A percentile compares a stretch with the other conserved stretches of the same genome.
phyloP scores from a whole-genome alignment of 1,140 invertebrate species.

The Akabosia matsudoensis region DNA sequence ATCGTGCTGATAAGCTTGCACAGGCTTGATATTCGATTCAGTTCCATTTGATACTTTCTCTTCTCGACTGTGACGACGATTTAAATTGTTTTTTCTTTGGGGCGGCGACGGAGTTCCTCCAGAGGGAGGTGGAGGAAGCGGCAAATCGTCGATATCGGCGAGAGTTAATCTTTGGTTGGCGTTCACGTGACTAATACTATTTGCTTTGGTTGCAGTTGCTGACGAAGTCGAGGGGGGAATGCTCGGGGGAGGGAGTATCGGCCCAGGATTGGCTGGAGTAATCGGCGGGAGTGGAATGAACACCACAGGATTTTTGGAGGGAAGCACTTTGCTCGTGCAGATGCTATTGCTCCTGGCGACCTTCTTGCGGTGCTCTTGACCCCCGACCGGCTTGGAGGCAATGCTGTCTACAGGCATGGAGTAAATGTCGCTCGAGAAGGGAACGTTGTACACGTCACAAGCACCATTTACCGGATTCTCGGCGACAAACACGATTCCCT shows the following conservation, averaged over 20 bases:
- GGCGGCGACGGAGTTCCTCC: neutral
- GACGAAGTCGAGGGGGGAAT: neutral
- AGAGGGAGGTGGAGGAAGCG: neutral
- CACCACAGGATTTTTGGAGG: neutral
- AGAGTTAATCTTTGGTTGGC: constrained; percentile 8
- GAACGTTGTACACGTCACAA: constrained; percentile 65
- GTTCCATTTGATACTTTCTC: neutral
- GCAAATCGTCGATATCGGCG: neutral
- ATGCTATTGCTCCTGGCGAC: neutral
- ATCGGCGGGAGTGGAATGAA: neutral
- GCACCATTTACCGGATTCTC: neutral
- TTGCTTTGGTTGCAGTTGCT: neutral
- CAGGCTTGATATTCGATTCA: neutral
- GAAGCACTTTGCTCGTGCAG: neutral
- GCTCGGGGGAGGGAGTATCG: neutral
- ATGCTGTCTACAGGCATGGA: constrained; percentile 77
- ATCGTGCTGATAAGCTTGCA: neutral
- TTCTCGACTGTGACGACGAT: neutral
- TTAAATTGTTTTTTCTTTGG: neutral
- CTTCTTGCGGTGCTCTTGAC: neutral
- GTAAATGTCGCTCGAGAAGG: constrained; percentile 79
- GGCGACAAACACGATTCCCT: neutral
- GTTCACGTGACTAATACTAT: constrained; percentile 11
- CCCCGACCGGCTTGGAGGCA: constrained; percentile 44
- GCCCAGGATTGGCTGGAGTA: neutral